phyloP scores from a whole-genome alignment of 1,140 invertebrate species.

The Cydia splendana region DNA sequence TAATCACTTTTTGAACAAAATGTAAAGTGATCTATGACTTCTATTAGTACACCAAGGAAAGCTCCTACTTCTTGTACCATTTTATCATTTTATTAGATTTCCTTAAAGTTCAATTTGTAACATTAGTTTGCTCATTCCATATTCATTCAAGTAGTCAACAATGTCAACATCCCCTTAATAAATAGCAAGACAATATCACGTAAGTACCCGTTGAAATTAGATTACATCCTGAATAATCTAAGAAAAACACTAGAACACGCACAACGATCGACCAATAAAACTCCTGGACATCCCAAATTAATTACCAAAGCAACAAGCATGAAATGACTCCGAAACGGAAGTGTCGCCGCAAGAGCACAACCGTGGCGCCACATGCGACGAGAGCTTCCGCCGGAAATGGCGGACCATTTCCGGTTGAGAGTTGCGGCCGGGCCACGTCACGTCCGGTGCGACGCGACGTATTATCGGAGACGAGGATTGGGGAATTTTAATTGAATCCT shows the following conservation, averaged over 20 bases:
- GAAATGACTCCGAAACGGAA: conserved; percentile 23
- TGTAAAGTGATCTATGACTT: no score
- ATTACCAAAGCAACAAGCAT: conserved; percentile 25
- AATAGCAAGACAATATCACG: no score
- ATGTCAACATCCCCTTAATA: no score
- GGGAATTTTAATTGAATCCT: conserved; percentile 22
- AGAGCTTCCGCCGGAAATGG: conserved; percentile 25
- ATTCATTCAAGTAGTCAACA: no score
- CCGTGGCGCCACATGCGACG: conserved; percentile 14
- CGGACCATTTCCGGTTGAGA: conserved; percentile 27
- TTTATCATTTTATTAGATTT: no score
- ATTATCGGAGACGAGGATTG: conserved; percentile 10
- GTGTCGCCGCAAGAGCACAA: conserved; percentile 28
- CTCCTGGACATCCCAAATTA: conserved; percentile 8
- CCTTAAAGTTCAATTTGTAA: no score
- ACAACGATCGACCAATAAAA: conserved; percentile 7
- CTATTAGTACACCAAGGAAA: no score
- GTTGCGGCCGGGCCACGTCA: conserved; percentile 12
- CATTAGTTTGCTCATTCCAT: no score
- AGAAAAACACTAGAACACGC: not conserved
- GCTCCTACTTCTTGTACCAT: no score
- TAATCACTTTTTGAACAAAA: no score
- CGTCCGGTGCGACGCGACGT: conserved; percentile 1
- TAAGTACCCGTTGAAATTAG: no score
- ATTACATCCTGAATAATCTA: no score